A percentile compares a stretch with the other conserved stretches of the same genome.
phyloP scores from a whole-genome alignment of 2,888 invertebrate species.

The Dioctria rufipes region DNA sequence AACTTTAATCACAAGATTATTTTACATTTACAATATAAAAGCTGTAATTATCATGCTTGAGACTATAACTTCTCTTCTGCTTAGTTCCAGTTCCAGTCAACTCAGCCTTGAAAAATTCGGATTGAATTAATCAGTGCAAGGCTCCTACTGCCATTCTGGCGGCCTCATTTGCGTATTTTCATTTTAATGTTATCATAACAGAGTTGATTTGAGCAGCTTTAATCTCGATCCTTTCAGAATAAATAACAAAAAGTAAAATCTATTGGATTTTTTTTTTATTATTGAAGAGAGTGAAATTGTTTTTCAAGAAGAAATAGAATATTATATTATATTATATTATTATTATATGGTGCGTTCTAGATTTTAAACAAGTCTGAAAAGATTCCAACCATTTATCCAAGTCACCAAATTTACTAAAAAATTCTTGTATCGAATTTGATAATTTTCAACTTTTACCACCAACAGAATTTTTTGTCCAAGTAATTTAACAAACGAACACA shows the following conservation, averaged over 20 bases:
- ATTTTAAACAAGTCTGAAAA: too few relatives aligned
- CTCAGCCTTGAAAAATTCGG: constrained; percentile 15
- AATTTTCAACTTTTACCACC: too few relatives aligned
- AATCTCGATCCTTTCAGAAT: constrained; percentile 31
- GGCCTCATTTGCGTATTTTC: constrained; percentile 35
- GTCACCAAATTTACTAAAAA: too few relatives aligned
- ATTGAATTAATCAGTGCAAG: constrained; percentile 36
- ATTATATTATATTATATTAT: too few relatives aligned
- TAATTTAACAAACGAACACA: too few relatives aligned
- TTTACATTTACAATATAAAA: not conserved
- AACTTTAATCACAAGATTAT: constrained; percentile 10
- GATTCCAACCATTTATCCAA: too few relatives aligned
- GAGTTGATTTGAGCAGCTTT: constrained; percentile 37
- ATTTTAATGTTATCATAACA: constrained; percentile 31
- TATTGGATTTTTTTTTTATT: too few relatives aligned
- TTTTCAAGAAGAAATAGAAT: too few relatives aligned
- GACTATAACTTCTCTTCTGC: constrained; percentile 15
- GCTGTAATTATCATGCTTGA: not conserved
- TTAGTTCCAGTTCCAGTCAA: constrained; percentile 31
- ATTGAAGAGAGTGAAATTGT: too few relatives aligned
- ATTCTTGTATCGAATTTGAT: too few relatives aligned
- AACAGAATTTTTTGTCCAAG: too few relatives aligned
- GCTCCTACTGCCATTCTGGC: constrained; percentile 11
- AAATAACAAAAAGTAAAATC: not conserved
- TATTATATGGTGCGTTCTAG: too few relatives aligned